Base-by-base conservation (phyloP, 2,113 vertebrate genomes). In the Hippocampus mohnikei region DNA sequence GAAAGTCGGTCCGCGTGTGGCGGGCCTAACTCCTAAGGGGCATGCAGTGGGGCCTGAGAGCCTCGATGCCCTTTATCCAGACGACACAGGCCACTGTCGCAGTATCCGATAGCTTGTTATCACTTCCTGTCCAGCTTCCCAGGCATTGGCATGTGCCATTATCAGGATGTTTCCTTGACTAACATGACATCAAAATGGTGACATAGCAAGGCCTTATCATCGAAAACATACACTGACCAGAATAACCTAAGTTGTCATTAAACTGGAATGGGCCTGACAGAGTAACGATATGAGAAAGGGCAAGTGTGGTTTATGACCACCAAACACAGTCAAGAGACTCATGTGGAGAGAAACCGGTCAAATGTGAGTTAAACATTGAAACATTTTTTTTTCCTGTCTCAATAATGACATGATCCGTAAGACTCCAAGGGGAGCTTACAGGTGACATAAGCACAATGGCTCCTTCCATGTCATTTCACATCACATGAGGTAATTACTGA, bases 111-210 rank as follows among this genome's bases (percentile, higher is more conserved):
- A 72, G 73, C 74, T 70, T 61, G 74, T 82, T 86, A 89, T 87
- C 89, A 81, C 75, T 83, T 90, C 80, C 85, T 72, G 71, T 58
- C 72, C 67, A 66, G 74, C 58, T 85, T 85, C 76, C 78, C 61
- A 53, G 50, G 74, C 56, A 59, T 21, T 21, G 48, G 77, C 72
- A 68, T 74, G 69, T 59, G 70, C 13, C 66, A 81, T 75, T 79
- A 86, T 81, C 80, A 74, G 83, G 62, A 81, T 68, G 77, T 84
- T 80, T 74, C 70, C 75, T 61, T 72, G 74, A 68, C 71, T 67
- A 68, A 78, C 77, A 71, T 72, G 66, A 72, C 37, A 71, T 69
- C 74, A 65, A 79, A 87, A 84, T 70, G 80, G 72, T 21, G 37
- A 65, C 50, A 71, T 66, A 85, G 73, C 41, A 41, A 72, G 64